Evolutionary conservation across 2,888 invertebrate genomes (phyloP).

Genomic region (Spodoptera littoralis): DNA sequence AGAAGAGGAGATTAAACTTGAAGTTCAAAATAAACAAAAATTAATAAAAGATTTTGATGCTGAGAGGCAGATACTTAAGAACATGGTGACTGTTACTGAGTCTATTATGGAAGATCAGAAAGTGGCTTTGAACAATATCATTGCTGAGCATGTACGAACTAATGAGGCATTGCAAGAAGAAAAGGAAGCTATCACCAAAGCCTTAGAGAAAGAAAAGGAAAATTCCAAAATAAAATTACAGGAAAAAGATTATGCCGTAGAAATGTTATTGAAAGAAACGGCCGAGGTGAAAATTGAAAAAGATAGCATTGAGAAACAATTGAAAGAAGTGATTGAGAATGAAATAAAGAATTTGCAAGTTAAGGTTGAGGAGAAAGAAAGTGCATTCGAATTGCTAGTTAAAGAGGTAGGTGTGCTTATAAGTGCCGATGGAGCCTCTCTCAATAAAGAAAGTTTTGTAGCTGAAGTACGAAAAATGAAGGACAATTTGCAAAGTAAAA

Average conservation of each 20-base stretch:
- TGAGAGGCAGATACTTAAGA: slow-evolving; percentile 72
- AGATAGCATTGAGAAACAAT: slow-evolving; percentile 45
- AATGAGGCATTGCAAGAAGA: slow-evolving; percentile 64
- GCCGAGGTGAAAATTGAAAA: slow-evolving; percentile 52
- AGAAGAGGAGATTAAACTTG: slow-evolving; percentile 68
- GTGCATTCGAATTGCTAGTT: slow-evolving; percentile 13
- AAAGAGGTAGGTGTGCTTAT: slow-evolving; percentile 16
- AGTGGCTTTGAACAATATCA: slow-evolving; percentile 62
- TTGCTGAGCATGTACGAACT: slow-evolving; percentile 63
- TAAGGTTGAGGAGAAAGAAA: slow-evolving; percentile 23
- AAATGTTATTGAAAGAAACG: slow-evolving; percentile 57
- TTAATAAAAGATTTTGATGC: slow-evolving; percentile 74
- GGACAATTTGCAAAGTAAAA: slow-evolving; percentile 53
- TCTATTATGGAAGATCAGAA: slow-evolving; percentile 79
- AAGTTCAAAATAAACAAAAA: slow-evolving; percentile 71
- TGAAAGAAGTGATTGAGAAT: slow-evolving; percentile 39
- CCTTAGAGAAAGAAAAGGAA: slow-evolving; percentile 51
- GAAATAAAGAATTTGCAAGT: slow-evolving; percentile 22
- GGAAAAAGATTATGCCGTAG: slow-evolving; percentile 59
- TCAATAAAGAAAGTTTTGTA: slow-evolving; percentile 43
- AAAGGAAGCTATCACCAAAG: slow-evolving; percentile 55
- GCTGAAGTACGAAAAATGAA: slow-evolving; percentile 47
- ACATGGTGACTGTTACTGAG: slow-evolving; percentile 78
- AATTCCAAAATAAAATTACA: slow-evolving; percentile 54
- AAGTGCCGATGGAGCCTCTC: slow-evolving; percentile 7